Conservation (phyloP, 2,888 invertebrate species). For the Meandrusa payeni region DNA sequence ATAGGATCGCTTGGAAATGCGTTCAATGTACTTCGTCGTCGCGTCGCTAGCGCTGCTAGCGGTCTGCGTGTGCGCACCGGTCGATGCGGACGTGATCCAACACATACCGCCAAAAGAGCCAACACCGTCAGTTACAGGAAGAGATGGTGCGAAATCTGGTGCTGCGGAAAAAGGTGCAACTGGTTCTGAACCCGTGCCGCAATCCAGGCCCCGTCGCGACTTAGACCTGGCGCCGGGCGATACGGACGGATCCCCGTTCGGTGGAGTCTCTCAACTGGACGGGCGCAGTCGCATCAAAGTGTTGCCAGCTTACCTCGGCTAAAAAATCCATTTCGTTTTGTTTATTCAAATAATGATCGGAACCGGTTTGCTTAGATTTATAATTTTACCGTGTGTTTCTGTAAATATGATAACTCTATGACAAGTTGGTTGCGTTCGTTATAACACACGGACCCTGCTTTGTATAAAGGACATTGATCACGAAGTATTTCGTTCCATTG, state of each 20-base stretch:
- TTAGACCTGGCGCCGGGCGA: slow-evolving; percentile 55
- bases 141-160: slow-evolving; percentile 64
- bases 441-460: slow-evolving; percentile 2
- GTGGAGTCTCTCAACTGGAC: slow-evolving; percentile 49
- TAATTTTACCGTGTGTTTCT: no score
- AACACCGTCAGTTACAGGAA: slow-evolving; percentile 73
- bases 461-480: slow-evolving; percentile 8
- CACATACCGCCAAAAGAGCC: slow-evolving; percentile 62
- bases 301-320: slow-evolving; percentile 68
- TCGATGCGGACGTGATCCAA: slow-evolving; percentile 62
- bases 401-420: no score
- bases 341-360: no score
- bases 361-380: no score
- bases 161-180: slow-evolving; percentile 64
- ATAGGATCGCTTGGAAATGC: slow-evolving; percentile 71
- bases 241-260: slow-evolving; percentile 59
- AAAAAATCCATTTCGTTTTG: slow-evolving; percentile 28
- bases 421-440: neutral
- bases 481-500: neutral
- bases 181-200: slow-evolving; percentile 44
- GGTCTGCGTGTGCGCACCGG: slow-evolving; percentile 62
- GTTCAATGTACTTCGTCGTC: slow-evolving; percentile 65
- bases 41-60: slow-evolving; percentile 68
- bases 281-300: slow-evolving; percentile 66
- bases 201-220: slow-evolving; percentile 45